A percentile compares a stretch with the other conserved stretches of the same genome.
Evolutionary conservation across 1,140 invertebrate species (phyloP).

Genomic region (Aculops lycopersici): DNA sequence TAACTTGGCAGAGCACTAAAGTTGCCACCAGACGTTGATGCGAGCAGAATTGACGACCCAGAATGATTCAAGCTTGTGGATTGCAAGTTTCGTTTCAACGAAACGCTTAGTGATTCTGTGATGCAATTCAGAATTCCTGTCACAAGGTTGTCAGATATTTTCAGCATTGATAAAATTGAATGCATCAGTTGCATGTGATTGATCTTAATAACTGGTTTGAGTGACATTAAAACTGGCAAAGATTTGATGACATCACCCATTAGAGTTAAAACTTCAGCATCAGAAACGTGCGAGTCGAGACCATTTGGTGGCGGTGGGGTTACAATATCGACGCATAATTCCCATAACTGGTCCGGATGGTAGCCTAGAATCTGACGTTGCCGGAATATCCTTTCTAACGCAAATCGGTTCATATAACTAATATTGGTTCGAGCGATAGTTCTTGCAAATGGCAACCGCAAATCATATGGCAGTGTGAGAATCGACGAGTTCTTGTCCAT

Average conservation of each 20-base stretch:
- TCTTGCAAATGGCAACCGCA: slow-evolving; percentile 34
- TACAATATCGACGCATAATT: slow-evolving; percentile 76
- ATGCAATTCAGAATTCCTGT: slow-evolving; percentile 18
- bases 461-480: slow-evolving; percentile 34
- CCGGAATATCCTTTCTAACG: slow-evolving; percentile 49
- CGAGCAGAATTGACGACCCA: background rate
- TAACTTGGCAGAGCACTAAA: background rate
- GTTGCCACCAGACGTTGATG: background rate
- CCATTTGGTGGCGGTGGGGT: slow-evolving; percentile 18
- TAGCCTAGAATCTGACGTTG: slow-evolving; percentile 45
- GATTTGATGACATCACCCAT: slow-evolving; percentile 38
- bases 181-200: slow-evolving; percentile 48
- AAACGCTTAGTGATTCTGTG: slow-evolving; percentile 2
- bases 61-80: background rate
- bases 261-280: slow-evolving; percentile 48
- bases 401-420: slow-evolving; percentile 40
- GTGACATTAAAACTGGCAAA: slow-evolving; percentile 27
- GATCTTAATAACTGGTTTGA: slow-evolving; percentile 35
- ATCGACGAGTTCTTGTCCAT: slow-evolving; percentile 54
- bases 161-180: slow-evolving; percentile 41
- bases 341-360: slow-evolving; percentile 53
- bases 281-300: slow-evolving; percentile 28
- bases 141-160: slow-evolving; percentile 36
- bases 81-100: slow-evolving; percentile 1
- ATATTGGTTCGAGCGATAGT: slow-evolving; percentile 49